Conservation (phyloP, 2,113 vertebrate species). For the Mobula hypostoma region DNA sequence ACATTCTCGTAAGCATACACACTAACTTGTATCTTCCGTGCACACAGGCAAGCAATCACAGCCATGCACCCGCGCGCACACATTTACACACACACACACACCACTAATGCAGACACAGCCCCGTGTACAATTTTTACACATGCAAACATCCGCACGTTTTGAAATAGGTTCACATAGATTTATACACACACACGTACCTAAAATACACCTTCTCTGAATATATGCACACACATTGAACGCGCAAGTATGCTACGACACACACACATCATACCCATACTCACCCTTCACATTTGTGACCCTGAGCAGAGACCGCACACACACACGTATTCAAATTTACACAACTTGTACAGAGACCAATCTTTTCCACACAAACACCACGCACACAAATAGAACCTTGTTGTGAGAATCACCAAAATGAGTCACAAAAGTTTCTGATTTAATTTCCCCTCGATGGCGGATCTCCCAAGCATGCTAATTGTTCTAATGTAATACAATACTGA, state of each 20-base stretch:
- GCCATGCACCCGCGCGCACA: too few relatives aligned
- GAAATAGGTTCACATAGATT: not conserved
- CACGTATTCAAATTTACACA: not conserved
- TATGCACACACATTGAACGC: not conserved
- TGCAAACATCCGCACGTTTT: not conserved
- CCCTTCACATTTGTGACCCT: not conserved
- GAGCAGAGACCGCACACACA: not conserved
- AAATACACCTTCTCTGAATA: not conserved
- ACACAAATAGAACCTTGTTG: not conserved
- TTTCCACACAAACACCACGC: not conserved
- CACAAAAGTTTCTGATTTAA: constrained; percentile 35
- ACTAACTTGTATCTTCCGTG: not conserved
- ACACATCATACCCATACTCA: not conserved
- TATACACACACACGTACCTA: not conserved
- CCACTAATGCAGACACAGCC: too few relatives aligned
- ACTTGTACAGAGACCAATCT: not conserved
- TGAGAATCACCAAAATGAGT: not conserved
- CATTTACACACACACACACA: too few relatives aligned
- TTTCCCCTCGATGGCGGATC: constrained; percentile 10
- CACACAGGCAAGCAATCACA: not conserved
- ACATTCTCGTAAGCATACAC: not conserved
- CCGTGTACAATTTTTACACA: not conserved
- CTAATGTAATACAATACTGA: constrained; percentile 34
- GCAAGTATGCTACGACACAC: not conserved
- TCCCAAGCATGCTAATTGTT: constrained; percentile 22